Conservation (phyloP, 2,113 vertebrate species). For the Haemorhous mexicanus region DNA sequence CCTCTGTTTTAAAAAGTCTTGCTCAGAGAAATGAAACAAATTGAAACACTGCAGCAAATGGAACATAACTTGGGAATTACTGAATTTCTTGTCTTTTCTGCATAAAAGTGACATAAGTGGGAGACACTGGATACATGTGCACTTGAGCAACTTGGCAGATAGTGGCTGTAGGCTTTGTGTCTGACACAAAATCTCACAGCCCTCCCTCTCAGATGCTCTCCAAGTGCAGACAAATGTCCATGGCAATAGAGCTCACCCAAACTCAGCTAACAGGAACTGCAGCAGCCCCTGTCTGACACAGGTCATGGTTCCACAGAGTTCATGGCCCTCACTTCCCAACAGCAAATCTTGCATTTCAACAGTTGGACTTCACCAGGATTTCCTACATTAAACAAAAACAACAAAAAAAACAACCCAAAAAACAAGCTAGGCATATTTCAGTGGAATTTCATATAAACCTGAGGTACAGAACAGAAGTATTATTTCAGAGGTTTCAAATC, state of each 20-base stretch:
- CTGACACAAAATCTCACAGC: slow-evolving; percentile 26
- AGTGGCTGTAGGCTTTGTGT: background rate
- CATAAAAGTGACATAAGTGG: background rate
- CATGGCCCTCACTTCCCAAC: rapidly evolving
- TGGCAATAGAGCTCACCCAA: background rate
- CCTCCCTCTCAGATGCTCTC: background rate
- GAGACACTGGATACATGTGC: background rate
- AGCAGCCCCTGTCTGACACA: background rate
- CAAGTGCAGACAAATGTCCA: background rate
- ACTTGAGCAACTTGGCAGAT: background rate
- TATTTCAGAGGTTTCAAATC: background rate
- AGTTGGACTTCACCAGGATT: background rate
- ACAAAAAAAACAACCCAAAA: background rate
- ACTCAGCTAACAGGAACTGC: background rate
- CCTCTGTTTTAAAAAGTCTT: background rate
- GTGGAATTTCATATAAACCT: background rate
- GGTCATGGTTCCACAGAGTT: background rate
- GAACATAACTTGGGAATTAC: background rate
- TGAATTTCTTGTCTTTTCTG: background rate
- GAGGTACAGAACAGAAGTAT: background rate
- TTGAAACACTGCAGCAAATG: background rate
- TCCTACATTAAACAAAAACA: too few species aligned
- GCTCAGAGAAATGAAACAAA: background rate
- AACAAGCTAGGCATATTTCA: background rate
- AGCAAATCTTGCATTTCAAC: background rate